Evolutionary conservation across 2,113 vertebrate species (phyloP), one percentile per base, ranked within the genome.

Genomic region (Megaceryle maxima): DNA sequence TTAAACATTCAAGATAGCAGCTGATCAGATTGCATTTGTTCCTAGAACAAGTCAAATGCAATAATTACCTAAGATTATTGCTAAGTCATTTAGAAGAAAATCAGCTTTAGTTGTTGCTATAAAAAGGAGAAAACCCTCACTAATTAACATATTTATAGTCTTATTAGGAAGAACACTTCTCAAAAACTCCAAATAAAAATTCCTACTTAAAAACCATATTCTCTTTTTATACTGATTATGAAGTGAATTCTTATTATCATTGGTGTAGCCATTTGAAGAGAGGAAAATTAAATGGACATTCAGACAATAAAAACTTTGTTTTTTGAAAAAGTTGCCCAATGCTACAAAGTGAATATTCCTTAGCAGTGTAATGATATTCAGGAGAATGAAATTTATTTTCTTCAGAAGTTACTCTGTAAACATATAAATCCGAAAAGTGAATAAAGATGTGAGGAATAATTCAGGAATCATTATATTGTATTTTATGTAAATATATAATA

Each of bases 291-390:
- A 78, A n/a, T 64, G n/a, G 43, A 5, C 9, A 41, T 35, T 75
- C n/a, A 51, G 24, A 33, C 2, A 16, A 63, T 19, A 29, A 37
- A 39, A 63, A 4, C 0, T 0, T 28, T 41, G 21, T n/a, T 7
- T 50, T 46, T 46, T 46, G 17, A 46, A 17, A 46, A 46, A 46
- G 44, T 56, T 11, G 4, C 8, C 15, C 15, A 7, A 24, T 85
- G 11, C 9, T 41, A 11, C 29, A 59, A 91, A 80, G 4, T 35
- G 5, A 43, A 46, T 35, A 5, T 59, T 86, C 64, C 21, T 67
- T 19, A 29, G 9, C 24, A 59, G 5, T 33, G 2, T 72, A 55
- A 37, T 60, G 10, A 11, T n/a, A 60, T 46, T 87, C 19, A 57
- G 33, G 15, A 66, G 11, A 74, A 69, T 62, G 4, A 78, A 82